A percentile compares a stretch with the other conserved stretches of the same genome.
Conservation (phyloP, 2,113 vertebrate species). For the Arizona elegans region DNA sequence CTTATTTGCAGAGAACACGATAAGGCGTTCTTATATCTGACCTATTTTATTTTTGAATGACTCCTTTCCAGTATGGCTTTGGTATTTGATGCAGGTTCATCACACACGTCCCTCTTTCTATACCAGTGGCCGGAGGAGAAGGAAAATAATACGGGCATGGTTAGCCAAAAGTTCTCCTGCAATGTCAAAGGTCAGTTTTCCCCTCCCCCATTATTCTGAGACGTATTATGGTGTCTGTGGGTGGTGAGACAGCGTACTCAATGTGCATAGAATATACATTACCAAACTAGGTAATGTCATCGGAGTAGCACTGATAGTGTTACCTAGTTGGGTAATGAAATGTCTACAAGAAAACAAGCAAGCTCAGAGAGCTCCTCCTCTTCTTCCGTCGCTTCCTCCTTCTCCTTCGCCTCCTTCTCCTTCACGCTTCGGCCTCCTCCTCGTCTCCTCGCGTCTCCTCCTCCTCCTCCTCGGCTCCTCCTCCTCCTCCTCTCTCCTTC, state of each 20-base stretch:
- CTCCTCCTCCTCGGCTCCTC: too few species aligned
- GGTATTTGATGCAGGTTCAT: conserved; percentile 87
- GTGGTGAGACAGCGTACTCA: fast-evolving
- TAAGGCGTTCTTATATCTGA: background rate
- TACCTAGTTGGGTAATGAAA: too few species aligned
- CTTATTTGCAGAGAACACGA: background rate
- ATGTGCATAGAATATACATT: background rate
- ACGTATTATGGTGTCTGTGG: background rate
- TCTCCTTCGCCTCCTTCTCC: too few species aligned
- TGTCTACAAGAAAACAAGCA: too few species aligned
- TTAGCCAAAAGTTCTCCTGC: conserved; percentile 81
- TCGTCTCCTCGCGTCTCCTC: too few species aligned
- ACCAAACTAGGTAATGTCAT: background rate
- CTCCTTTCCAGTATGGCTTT: conserved; percentile 80
- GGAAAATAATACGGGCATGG: conserved; percentile 80
- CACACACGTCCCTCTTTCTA: conserved; percentile 82
- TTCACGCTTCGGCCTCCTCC: too few species aligned
- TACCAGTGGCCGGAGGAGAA: conserved; percentile 87
- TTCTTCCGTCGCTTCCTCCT: too few species aligned
- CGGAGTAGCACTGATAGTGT: too few species aligned
- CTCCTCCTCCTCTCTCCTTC: too few species aligned
- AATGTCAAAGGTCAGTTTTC: conserved; percentile 71
- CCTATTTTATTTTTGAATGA: background rate
- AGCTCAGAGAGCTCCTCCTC: too few species aligned
- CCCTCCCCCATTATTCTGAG: background rate